These are phyloP conservation scores for Geodia barretti DNA, from an alignment of 37 sponge, comb jelly and placozoan genomes.

Conservation along the genomic window DNA sequence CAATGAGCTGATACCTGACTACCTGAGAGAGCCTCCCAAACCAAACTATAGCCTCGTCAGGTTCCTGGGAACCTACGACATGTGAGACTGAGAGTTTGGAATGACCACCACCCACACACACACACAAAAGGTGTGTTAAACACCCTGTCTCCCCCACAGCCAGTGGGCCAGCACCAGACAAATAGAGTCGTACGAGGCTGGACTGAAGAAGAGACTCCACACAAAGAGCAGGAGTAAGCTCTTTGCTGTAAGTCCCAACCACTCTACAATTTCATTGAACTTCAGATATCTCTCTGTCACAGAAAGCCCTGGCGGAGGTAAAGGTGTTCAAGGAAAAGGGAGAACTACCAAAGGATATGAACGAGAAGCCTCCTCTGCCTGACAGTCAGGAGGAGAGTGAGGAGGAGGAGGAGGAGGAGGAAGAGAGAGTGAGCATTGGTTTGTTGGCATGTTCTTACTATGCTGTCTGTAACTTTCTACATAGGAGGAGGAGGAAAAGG, in stretches of 20 bases:
- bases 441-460: neutral
- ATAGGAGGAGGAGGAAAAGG: neutral
- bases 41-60: constrained; percentile 48
- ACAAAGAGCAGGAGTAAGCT: constrained; percentile 55
- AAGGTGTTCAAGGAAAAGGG: constrained; percentile 22
- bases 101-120: neutral
- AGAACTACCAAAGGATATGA: constrained; percentile 52
- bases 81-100: constrained; percentile 35
- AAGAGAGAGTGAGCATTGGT: neutral
- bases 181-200: constrained; percentile 44
- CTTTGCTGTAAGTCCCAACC: constrained; percentile 40
- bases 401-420: constrained; percentile 5
- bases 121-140: neutral
- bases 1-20: constrained; percentile 41
- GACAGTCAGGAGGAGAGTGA: neutral
- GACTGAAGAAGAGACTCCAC: constrained; percentile 66
- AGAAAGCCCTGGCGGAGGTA: constrained; percentile 63
- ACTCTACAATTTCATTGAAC: neutral
- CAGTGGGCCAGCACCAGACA: constrained; percentile 59
- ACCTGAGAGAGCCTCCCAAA: constrained; percentile 53
- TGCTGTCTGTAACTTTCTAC: neutral
- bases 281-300: neutral
- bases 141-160: constrained; percentile 10
- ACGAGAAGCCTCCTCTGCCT: constrained; percentile 2
- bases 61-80: constrained; percentile 77